Percentiles rank a stretch among this genome's conserved stretches.
These are phyloP conservation scores for Mesembrinibis cayennensis DNA, from an alignment of 2,113 vertebrate genomes.

Conservation along the genomic window DNA sequence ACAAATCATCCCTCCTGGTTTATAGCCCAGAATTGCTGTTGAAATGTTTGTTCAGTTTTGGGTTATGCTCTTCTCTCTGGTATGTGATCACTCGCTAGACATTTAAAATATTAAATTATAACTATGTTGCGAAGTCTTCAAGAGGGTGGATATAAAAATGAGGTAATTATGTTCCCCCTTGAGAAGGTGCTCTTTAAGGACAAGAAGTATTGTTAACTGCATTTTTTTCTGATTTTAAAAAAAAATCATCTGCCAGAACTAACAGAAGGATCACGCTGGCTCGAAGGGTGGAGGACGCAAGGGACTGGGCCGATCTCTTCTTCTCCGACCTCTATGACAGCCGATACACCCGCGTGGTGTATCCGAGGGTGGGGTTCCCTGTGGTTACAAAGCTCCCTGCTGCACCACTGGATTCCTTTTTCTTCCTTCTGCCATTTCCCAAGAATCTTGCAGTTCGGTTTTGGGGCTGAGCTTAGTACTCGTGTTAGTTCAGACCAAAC, in stretches of 20 bases:
- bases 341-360: fast-evolving
- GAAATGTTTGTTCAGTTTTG: fast-evolving
- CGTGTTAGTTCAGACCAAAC: neutral
- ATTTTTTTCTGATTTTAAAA: neutral
- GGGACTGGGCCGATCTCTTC: neutral
- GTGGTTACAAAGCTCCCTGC: neutral
- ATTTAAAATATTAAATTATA: fast-evolving
- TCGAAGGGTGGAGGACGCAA: neutral
- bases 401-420: neutral
- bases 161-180: neutral
- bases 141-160: neutral
- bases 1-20: neutral
- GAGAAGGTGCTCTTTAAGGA: neutral
- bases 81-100: too few relatives aligned
- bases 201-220: neutral
- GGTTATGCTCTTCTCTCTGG: fast-evolving
- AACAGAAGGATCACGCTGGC: neutral
- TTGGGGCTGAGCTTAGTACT: neutral
- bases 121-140: neutral
- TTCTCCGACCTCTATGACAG: neutral
- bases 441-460: neutral
- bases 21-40: fast-evolving
- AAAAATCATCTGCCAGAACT: neutral
- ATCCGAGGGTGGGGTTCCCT: neutral
- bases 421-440: neutral